Percentiles rank a stretch among this genome's conserved stretches.
Evolutionary conservation across 1,140 invertebrate species (phyloP).

Genomic region (Papilio polytes): DNA sequence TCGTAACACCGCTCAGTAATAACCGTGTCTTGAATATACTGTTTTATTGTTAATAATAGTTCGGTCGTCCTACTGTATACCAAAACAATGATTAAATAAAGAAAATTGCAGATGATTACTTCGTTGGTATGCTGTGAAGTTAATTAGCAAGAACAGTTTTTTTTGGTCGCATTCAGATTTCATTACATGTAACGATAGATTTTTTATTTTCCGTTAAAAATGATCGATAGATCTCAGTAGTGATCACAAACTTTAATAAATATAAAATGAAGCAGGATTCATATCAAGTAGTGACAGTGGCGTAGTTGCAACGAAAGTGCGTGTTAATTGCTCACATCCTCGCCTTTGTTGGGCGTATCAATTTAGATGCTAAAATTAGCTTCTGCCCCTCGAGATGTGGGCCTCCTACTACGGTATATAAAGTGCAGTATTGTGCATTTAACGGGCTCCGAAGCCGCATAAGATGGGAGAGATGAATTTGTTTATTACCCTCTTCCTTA

Average conservation of each 20-base stretch:
- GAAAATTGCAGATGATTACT: background rate
- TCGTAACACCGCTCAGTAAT: conserved; percentile 15
- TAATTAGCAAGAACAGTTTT: conserved; percentile 41
- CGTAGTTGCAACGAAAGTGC: conserved; percentile 63
- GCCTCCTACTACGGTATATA: conserved; percentile 68
- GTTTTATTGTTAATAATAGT: conserved; percentile 13
- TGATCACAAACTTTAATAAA: too few relatives aligned
- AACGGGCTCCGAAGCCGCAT: conserved; percentile 78
- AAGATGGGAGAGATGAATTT: conserved; percentile 83
- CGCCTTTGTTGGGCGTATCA: conserved; percentile 78
- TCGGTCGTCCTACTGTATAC: conserved; percentile 12
- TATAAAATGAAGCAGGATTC: background rate
- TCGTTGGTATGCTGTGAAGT: conserved; percentile 35
- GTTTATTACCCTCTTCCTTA: conserved; percentile 84
- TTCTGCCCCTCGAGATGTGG: conserved; percentile 64
- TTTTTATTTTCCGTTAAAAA: too few relatives aligned
- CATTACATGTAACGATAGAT: too few relatives aligned
- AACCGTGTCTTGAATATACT: background rate
- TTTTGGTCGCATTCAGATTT: background rate
- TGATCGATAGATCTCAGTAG: too few relatives aligned
- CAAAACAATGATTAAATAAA: conserved; percentile 18
- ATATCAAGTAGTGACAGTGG: conserved; percentile 39
- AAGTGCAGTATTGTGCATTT: conserved; percentile 82
- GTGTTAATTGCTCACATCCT: conserved; percentile 81
- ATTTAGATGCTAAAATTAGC: conserved; percentile 80